A percentile compares a stretch with the other conserved stretches of the same genome.
These are phyloP conservation scores for Scaptomyza polygonia DNA, from an alignment of 2,888 invertebrate species.

Conservation along the genomic window DNA sequence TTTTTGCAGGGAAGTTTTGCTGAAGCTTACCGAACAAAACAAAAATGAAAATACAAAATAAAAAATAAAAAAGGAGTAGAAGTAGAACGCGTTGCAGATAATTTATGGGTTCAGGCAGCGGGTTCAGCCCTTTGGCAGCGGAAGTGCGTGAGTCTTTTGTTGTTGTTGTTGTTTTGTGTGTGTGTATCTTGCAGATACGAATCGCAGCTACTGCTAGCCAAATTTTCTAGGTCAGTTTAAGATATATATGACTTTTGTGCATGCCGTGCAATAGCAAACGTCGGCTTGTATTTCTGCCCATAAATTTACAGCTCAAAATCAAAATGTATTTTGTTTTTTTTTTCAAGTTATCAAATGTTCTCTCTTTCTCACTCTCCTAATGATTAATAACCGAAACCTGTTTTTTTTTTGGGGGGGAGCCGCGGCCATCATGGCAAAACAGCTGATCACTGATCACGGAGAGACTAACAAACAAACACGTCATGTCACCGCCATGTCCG, in stretches of 20 bases:
- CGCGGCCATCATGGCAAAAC: conserved; percentile 77
- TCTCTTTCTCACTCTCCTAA: conserved; percentile 9
- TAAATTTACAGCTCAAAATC: conserved; percentile 68
- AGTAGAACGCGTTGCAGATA: conserved; percentile 62
- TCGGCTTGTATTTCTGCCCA: conserved; percentile 60
- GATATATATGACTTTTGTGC: conserved; percentile 75
- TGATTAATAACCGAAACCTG: conserved; percentile 78
- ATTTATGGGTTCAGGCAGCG: conserved; percentile 63
- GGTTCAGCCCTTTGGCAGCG: conserved; percentile 52
- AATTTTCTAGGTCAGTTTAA: conserved; percentile 62
- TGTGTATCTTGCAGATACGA: conserved; percentile 67
- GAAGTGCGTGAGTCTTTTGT: conserved; percentile 65
- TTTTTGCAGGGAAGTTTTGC: conserved; percentile 29
- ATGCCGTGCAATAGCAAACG: conserved; percentile 60
- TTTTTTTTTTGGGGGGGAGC: conserved; percentile 39
- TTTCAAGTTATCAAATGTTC: conserved; percentile 41
- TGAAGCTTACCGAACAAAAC: background rate
- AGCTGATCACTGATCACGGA: conserved; percentile 59
- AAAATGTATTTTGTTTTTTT: conserved; percentile 24
- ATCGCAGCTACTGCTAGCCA: conserved; percentile 64
- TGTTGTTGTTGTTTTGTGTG: conserved; percentile 4
- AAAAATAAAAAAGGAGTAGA: too few species aligned
- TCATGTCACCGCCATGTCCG: conserved; percentile 68
- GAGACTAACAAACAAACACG: conserved; percentile 30
- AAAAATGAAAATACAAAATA: background rate